Evolutionary conservation across 1,140 invertebrate genomes (phyloP).

Genomic region (Camponotus pennsylvanicus): DNA sequence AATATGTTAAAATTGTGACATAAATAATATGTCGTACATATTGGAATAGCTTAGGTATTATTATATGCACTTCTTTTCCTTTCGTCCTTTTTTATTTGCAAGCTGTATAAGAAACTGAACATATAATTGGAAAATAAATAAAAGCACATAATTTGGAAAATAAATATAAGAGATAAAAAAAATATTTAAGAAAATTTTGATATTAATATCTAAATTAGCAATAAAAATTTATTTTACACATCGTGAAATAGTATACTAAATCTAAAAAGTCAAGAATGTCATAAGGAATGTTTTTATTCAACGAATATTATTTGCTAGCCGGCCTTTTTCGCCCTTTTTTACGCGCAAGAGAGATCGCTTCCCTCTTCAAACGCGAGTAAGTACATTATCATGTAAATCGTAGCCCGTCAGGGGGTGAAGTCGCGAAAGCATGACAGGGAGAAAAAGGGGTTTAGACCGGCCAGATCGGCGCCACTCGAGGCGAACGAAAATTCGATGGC

Average conservation of each 20-base stretch:
- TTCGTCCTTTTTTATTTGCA: background rate
- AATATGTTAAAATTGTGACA: background rate
- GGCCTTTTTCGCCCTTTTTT: background rate
- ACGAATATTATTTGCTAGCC: background rate
- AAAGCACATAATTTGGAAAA: too few species aligned
- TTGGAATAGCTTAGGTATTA: background rate
- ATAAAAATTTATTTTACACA: too few species aligned
- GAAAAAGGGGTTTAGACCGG: background rate
- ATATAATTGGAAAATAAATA: too few species aligned
- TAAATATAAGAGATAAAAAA: background rate
- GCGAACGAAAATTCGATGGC: slow-evolving; percentile 54
- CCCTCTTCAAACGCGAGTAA: background rate
- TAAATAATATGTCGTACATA: background rate
- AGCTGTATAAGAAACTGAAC: background rate
- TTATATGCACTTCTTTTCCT: too few species aligned
- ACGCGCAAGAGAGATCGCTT: slow-evolving; percentile 17
- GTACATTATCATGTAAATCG: slow-evolving; percentile 63
- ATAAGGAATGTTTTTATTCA: background rate
- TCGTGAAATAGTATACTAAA: background rate
- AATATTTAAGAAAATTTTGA: background rate
- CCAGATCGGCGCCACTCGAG: background rate
- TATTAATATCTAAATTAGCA: background rate
- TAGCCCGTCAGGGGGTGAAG: background rate
- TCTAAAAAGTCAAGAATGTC: background rate
- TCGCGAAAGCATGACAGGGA: too few species aligned